Percentiles rank a stretch among this genome's conserved stretches.
Conservation (phyloP, 2,888 invertebrate species). For the Lycophotia porphyrea region DNA sequence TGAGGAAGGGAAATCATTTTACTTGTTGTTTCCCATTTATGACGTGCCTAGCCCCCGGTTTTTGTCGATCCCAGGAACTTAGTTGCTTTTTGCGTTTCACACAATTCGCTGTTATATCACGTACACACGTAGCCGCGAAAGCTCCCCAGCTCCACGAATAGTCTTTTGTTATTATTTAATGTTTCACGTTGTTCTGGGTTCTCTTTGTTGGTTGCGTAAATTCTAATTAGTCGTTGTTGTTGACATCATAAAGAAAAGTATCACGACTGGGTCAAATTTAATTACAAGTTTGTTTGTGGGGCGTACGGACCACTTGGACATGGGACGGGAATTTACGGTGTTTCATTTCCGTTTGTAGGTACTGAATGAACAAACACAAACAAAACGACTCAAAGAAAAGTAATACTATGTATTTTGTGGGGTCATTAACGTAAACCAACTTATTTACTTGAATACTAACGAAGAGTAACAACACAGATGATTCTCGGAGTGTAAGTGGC, state of each 20-base stretch:
- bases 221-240: conserved; percentile 59
- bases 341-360: conserved; percentile 36
- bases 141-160: conserved; percentile 26
- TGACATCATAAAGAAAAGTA: conserved; percentile 61
- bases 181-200: conserved; percentile 39
- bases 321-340: conserved; percentile 32
- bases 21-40: conserved; percentile 68
- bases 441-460: conserved; percentile 45
- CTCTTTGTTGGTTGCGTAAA: conserved; percentile 63
- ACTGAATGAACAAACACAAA: conserved; percentile 36
- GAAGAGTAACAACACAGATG: conserved; percentile 55
- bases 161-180: conserved; percentile 52
- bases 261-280: conserved; percentile 54
- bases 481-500: conserved; percentile 62
- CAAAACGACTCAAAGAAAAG: conserved; percentile 20
- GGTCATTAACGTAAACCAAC: conserved; percentile 32
- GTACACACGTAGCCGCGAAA: conserved; percentile 36
- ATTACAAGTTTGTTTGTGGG: conserved; percentile 59
- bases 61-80: conserved; percentile 48
- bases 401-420: conserved; percentile 30
- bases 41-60: conserved; percentile 66
- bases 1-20: conserved; percentile 67
- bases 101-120: conserved; percentile 55
- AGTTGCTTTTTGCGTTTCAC: conserved; percentile 42
- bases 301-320: conserved; percentile 16